Base-by-base conservation (phyloP, 1,140 invertebrate species). In the Hermetia illucens region DNA sequence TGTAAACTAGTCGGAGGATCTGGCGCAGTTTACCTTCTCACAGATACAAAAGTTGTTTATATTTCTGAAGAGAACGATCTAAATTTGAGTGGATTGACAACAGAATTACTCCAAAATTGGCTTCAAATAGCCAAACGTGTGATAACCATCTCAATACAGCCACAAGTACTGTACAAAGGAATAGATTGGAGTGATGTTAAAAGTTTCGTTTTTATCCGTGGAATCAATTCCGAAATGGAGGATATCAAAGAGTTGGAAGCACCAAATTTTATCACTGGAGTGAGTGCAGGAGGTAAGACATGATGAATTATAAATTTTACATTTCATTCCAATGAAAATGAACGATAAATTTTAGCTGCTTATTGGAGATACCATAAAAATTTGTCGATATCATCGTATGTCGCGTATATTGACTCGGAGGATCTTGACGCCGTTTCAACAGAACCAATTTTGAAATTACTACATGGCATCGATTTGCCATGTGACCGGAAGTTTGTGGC, bases 121-220 rank as follows among this genome's bases (percentile, higher is more conserved):
- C 45, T 44, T 0, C 39, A 52, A 21, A 10, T 42, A 35, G 50
- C 55, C 3, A 49, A 55, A 21, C 41, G 49, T 3, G 53, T 55
- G 3, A 17, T 58, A 3, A 58, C 55, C 2, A 35, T 58, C 1
- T 52, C 51, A 1, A 22, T 58, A 2, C 55, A 52, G 32, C 44
- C 51, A 8, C 57, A 58, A 42, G 45, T 58, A 5, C 52, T 55
- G 2, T 58, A 49, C 30, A 58, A 58, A 24, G 56, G 55, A 18
- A 55, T 58, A 30, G 42, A 52, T 29, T 49, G 55, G 3, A 34
- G 41, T 17, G 44, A 36, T 5, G 48, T 52, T 34, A 27, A 39
- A 2, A 45, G 49, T 19, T 41, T 55, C 6, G 44, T 48, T 13
- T 51, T 58, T 13, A 27, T 55, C 2, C 44, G 46, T 6, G 45